Evolutionary conservation across 2,113 vertebrate genomes (phyloP), one percentile per base, ranked within the genome.

Genomic region (Mola mola): DNA sequence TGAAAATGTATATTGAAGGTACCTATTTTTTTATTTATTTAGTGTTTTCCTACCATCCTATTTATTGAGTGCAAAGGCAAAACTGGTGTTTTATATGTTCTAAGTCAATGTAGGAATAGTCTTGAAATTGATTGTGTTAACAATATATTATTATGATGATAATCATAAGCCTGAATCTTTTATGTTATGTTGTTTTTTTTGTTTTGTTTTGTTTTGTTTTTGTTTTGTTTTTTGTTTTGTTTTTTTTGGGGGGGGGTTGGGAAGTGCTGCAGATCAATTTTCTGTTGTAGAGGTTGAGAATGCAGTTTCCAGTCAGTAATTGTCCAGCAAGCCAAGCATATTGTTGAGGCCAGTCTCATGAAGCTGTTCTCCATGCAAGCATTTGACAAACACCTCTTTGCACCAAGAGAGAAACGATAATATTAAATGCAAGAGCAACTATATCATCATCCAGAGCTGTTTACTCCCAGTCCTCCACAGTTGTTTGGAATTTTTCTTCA

Each of bases 301-400:
- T 52, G 68, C 69, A 79, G 78, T 84, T 79, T 87, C 70, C 75
- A 78, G 58, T 58, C 68, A 25, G 80, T 83, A 85, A 83, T 82
- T 85, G 82, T 56, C 58, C 60, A 3, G 46, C 44, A 66, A 75
- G 56, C 21, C 66, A 46, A 58, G 75, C 68, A 70, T 63, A 71
- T 68, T 81, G 63, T 75, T 47, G 66, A 53, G 57, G 75, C 51
- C 78, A 66, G 68, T 55, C 22, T 64, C 64, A 72, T 66, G 74
- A 65, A 79, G 68, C 58, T 46, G 63, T 47, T 72, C 48, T 61
- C 66, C 41, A 44, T 47, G 37, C 67, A 63, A 43, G 43, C 60
- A 53, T 79, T 72, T 61, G 41, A 79, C 48, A 66, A 80, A 76
- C 56, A 60, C 40, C 58, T 75, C 64, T 21, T 55, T 36, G 57